Percentiles rank a stretch among this genome's conserved stretches.
Evolutionary conservation across 1,140 invertebrate species (phyloP).

Genomic region (Oryctes rhinoceros): DNA sequence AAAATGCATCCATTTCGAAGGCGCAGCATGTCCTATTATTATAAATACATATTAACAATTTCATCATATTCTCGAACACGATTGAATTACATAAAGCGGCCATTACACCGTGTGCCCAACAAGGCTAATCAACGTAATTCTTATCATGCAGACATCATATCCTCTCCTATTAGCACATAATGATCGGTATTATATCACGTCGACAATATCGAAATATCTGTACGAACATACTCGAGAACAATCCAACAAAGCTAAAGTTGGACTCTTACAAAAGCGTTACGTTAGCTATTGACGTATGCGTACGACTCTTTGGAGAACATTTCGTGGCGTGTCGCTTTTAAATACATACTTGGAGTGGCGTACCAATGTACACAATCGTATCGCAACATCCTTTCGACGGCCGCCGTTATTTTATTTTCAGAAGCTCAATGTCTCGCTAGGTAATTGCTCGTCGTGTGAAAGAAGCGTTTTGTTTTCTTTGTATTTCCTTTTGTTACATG

Average conservation of each 20-base stretch:
- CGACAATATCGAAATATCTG: slow-evolving; percentile 7
- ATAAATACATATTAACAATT: no score
- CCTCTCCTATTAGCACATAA: slow-evolving; percentile 25
- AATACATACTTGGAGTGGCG: background rate
- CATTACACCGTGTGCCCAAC: slow-evolving; percentile 5
- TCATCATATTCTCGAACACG: background rate
- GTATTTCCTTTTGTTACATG: background rate
- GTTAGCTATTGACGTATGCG: slow-evolving; percentile 20
- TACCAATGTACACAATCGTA: background rate
- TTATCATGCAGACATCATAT: slow-evolving; percentile 16
- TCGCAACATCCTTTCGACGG: slow-evolving; percentile 8
- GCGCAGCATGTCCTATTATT: no score
- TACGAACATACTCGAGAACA: background rate
- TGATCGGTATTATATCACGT: slow-evolving; percentile 14
- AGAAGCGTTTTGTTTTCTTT: background rate
- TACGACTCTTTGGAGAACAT: background rate
- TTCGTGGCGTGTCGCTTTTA: background rate
- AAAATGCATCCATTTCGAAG: no score
- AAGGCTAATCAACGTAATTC: background rate
- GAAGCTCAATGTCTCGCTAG: background rate
- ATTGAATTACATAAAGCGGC: background rate
- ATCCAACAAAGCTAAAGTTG: background rate
- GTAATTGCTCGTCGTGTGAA: background rate
- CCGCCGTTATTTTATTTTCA: background rate
- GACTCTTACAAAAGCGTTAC: slow-evolving; percentile 9